These are phyloP conservation scores for Vesta saturnalis DNA, from an alignment of 2,888 invertebrate species.

Conservation along the genomic window DNA sequence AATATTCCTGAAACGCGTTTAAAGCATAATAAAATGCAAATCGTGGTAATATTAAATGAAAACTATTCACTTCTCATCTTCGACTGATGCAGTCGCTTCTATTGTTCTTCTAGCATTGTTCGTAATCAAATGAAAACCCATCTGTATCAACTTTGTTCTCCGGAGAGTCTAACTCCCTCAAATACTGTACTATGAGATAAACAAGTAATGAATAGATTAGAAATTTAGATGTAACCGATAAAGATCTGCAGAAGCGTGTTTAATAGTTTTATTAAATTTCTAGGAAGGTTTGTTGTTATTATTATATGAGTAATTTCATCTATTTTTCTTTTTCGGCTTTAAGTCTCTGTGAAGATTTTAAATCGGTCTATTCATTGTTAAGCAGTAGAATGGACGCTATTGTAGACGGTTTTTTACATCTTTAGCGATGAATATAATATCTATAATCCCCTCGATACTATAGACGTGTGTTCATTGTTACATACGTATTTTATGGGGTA, in stretches of 20 bases:
- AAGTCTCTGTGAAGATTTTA: slow-evolving; percentile 16
- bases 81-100: slow-evolving; percentile 48
- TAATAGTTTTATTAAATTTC: too few species aligned
- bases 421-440: slow-evolving; percentile 30
- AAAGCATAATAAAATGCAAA: slow-evolving; percentile 45
- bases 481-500: slow-evolving; percentile 44
- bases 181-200: slow-evolving; percentile 18
- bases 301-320: slow-evolving; percentile 8
- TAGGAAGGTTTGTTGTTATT: neutral
- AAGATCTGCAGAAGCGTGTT: neutral
- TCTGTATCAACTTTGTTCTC: slow-evolving; percentile 50
- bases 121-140: slow-evolving; percentile 57
- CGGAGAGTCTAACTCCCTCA: slow-evolving; percentile 22
- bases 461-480: slow-evolving; percentile 45
- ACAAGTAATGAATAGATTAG: slow-evolving; percentile 40
- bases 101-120: slow-evolving; percentile 54
- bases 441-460: slow-evolving; percentile 28
- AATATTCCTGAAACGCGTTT: slow-evolving; percentile 12
- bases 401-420: slow-evolving; percentile 25
- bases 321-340: neutral
- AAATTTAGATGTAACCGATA: slow-evolving; percentile 26
- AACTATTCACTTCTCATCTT: slow-evolving; percentile 50
- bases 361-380: slow-evolving; percentile 24
- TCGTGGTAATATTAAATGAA: slow-evolving; percentile 42
- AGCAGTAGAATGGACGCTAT: slow-evolving; percentile 26